Base-by-base conservation (phyloP, 2,113 vertebrate species). In the Chelonoidis abingdonii region DNA sequence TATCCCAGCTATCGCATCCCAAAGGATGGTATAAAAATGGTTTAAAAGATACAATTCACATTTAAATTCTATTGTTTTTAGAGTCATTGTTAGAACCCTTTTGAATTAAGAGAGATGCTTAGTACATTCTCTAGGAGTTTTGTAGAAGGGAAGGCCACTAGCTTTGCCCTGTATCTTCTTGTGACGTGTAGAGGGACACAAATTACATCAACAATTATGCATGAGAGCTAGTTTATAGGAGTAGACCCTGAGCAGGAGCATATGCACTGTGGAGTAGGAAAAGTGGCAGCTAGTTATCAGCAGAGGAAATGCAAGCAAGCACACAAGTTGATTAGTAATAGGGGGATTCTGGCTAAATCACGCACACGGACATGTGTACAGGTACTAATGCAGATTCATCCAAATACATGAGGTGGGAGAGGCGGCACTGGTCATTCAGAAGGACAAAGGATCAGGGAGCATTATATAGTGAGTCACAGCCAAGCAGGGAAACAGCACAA, bases 381-480 rank as follows among this genome's bases (percentile, higher is more conserved):
- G 56, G 24, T 4, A 57, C 56, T 57, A 57, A 24, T 11, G 24
- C 56, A 27, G 56, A 57, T 57, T 25, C 24, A 25, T 27, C 52
- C 65, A 25, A 27, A 56, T 72, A 54, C 41, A 7, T 91, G 78
- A 83, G 83, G 54, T 0, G 0, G 53, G 13, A 47, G 38, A 22
- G 47, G 22, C 35, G 50, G 1, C 2, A 50, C 80, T 35, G 11
- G 80, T 4, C 0, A 0, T 44, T 41, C 62, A 83, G 81, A 19
- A 38, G 38, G 25, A 8, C 0, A 0, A 1, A 22, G 38, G 13
- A 17, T 21, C 47, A 27, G 31, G 38, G 4, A 35, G n/a, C 31
- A 29, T 19, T 1, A 0, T 8, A 13, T 50, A 59, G 50, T 52
- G 89, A 83, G 78, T 5, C 4, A 11, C 3, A 1, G 9, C 5